Conservation (phyloP, 2,888 invertebrate genomes). For the Tethea ocularis region DNA sequence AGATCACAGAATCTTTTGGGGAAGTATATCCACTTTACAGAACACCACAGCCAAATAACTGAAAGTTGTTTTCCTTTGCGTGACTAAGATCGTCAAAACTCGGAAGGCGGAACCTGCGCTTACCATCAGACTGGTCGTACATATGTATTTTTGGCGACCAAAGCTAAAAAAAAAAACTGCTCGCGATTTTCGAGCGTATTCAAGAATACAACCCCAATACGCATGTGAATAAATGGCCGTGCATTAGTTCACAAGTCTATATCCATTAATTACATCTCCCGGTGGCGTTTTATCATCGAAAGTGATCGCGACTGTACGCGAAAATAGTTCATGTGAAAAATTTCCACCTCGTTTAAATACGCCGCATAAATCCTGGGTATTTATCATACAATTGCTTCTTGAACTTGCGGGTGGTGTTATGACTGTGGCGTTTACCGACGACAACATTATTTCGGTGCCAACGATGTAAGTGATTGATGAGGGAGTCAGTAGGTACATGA, state of each 20-base stretch:
- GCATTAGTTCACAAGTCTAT: constrained; percentile 52
- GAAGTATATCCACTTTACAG: too few relatives aligned
- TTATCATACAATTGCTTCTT: neutral
- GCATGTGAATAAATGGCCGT: constrained; percentile 45
- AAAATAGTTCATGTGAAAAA: constrained; percentile 1
- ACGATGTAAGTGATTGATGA: too few relatives aligned
- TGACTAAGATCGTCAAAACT: too few relatives aligned
- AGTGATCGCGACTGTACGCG: constrained; percentile 12
- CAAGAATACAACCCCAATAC: constrained; percentile 8
- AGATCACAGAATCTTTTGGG: too few relatives aligned
- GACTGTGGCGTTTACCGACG: neutral
- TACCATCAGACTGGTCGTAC: too few relatives aligned
- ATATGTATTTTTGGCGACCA: too few relatives aligned
- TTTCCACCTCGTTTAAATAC: constrained; percentile 3
- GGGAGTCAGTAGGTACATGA: too few relatives aligned
- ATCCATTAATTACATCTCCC: constrained; percentile 48
- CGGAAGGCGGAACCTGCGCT: too few relatives aligned
- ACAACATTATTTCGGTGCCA: too few relatives aligned
- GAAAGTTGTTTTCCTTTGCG: too few relatives aligned
- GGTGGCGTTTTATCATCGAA: constrained; percentile 43
- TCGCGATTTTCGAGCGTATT: neutral
- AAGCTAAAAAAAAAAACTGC: too few relatives aligned
- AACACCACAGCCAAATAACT: too few relatives aligned
- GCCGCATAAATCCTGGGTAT: neutral
- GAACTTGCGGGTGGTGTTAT: neutral